Evolutionary conservation across 2,888 invertebrate genomes (phyloP), one percentile per base, ranked within the genome.

Genomic region (Scelioninae gen. 1): DNA sequence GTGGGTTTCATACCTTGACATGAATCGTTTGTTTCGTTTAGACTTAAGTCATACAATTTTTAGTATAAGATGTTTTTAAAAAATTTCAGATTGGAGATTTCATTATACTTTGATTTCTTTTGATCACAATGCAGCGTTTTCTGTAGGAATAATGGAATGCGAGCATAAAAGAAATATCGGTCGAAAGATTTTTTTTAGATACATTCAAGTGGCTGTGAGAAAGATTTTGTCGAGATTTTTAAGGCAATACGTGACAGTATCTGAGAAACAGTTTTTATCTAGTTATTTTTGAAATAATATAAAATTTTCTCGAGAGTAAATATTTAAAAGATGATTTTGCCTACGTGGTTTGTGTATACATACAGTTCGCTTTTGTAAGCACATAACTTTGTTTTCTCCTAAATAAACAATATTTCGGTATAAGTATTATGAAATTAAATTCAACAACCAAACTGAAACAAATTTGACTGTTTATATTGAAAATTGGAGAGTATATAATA

Each of bases 381-480:
- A 43, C 10, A 29, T 55, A 62, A 23, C 40, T 31, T 38, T 5
- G 60, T 45, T 62, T 62, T 29, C 62, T 62, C 62, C 45, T 62
- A 62, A 62, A 45, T 45, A 62, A 62, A 62, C 45, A 62, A 62
- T 5, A 43, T 43, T 43, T 13, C 11, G 5, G 43, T 1, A n/a
- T 34, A 55, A 29, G 5, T 15, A 49, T 32, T n/a, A 34, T 34
- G 56, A 49, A 49, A 49, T 9, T 7, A 16, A 58, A 9, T 38
- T 38, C 34, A 58, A 58, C 16, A 38, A 38, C 9, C 29, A 13
- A 16, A 29, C 10, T n/a, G n/a, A n/a, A n/a, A n/a, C n/a, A n/a
- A 11, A 29, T 23, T 29, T 31, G 29, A 23, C 38, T 10, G 5
- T 8, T 38, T 10, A 38, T 38, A n/a, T n/a, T n/a, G n/a, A n/a